Conservation (phyloP, 1,140 invertebrate species). For the Watersipora subatra region DNA sequence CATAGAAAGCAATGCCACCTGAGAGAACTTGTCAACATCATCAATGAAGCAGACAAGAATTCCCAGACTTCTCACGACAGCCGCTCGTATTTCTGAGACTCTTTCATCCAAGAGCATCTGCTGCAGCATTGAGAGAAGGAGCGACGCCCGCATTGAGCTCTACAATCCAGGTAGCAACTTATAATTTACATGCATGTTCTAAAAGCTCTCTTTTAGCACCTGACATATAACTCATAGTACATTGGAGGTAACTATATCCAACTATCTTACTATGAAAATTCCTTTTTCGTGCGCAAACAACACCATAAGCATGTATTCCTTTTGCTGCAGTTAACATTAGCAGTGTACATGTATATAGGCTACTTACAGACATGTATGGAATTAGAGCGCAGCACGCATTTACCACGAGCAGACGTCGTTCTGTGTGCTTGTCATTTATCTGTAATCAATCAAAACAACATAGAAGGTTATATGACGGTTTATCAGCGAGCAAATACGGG, state of each 20-base stretch:
- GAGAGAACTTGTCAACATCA: constrained; percentile 55
- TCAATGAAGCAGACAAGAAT: constrained; percentile 51
- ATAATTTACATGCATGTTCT: not conserved
- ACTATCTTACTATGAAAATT: not conserved
- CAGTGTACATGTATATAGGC: too few species aligned
- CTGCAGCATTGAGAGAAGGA: constrained; percentile 59
- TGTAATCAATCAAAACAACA: constrained; percentile 18
- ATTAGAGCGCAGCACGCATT: constrained; percentile 59
- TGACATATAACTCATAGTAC: not conserved
- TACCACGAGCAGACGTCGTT: constrained; percentile 55
- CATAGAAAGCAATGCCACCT: too few species aligned
- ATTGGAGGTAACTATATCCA: not conserved
- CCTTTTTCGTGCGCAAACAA: not conserved
- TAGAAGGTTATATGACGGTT: not conserved
- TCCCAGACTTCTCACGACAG: constrained; percentile 51
- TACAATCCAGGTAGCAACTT: constrained; percentile 23
- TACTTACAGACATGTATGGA: constrained; percentile 52
- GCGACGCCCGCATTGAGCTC: constrained; percentile 53
- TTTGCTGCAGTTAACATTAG: too few species aligned
- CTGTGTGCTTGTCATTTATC: constrained; percentile 56
- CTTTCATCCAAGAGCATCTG: constrained; percentile 60
- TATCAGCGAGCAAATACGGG: not conserved
- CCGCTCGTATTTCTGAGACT: constrained; percentile 50
- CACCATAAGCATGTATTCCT: not conserved
- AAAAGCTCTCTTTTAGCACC: not conserved